These are phyloP conservation scores for Rafetus swinhoei DNA, from an alignment of 2,113 vertebrate species.

Conservation along the genomic window DNA sequence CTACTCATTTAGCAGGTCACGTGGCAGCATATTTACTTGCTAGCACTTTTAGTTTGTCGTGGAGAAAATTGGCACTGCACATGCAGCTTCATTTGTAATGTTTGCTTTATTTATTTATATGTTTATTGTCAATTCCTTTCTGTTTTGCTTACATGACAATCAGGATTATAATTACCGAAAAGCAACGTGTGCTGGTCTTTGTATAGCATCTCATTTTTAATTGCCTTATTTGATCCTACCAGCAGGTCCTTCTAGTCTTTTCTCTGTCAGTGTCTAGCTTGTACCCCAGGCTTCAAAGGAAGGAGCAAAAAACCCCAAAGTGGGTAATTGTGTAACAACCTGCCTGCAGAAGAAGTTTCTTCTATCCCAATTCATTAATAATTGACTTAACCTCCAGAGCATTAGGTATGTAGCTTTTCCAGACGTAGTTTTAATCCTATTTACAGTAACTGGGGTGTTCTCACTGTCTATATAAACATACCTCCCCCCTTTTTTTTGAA, in stretches of 20 bases:
- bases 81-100: background rate
- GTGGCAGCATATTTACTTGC: background rate
- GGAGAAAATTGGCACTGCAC: background rate
- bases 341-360: background rate
- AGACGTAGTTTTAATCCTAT: background rate
- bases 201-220: background rate
- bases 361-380: background rate
- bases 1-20: background rate
- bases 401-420: background rate
- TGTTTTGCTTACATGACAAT: background rate
- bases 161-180: background rate
- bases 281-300: background rate
- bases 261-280: background rate
- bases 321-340: background rate
- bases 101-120: background rate
- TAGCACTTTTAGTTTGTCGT: background rate
- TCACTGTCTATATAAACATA: background rate
- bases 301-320: background rate
- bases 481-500: background rate
- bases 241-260: background rate
- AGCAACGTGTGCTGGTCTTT: background rate
- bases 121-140: background rate
- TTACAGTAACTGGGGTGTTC: background rate
- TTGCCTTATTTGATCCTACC: background rate
- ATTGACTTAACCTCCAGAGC: background rate